phyloP scores from a whole-genome alignment of 2,888 invertebrate species.

The Blomia tropicalis region DNA sequence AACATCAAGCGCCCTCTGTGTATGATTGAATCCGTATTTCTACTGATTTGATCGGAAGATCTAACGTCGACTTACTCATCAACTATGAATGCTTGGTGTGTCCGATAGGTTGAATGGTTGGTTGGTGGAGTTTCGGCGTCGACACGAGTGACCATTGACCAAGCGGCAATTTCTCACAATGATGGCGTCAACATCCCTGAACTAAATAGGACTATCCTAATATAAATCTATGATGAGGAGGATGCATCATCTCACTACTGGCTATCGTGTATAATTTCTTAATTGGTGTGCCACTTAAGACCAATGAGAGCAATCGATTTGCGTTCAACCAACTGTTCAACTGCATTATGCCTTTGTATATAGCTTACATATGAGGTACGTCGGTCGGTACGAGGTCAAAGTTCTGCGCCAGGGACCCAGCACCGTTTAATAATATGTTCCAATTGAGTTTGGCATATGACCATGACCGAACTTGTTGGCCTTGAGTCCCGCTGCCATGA shows the following conservation, averaged over 20 bases:
- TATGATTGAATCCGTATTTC: too few relatives aligned
- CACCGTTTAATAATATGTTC: neutral
- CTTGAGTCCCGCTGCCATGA: neutral
- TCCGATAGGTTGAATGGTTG: too few relatives aligned
- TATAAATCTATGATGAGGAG: too few relatives aligned
- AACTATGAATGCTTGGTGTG: too few relatives aligned
- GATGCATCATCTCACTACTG: too few relatives aligned
- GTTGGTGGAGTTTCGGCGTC: too few relatives aligned
- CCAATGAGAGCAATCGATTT: constrained; percentile 12
- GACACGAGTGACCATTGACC: too few relatives aligned
- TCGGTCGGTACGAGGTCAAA: constrained; percentile 10
- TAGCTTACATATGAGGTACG: too few relatives aligned
- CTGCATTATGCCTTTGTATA: too few relatives aligned
- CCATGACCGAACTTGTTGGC: neutral
- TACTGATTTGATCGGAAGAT: too few relatives aligned
- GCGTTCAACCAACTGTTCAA: neutral
- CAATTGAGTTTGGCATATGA: neutral
- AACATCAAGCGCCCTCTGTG: too few relatives aligned
- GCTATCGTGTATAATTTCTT: constrained; percentile 1
- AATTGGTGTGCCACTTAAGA: constrained; percentile 11
- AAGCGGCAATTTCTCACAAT: neutral
- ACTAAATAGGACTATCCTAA: constrained; percentile 11
- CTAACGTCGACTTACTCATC: too few relatives aligned
- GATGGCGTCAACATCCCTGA: neutral
- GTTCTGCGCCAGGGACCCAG: neutral